phyloP scores from a whole-genome alignment of 2,888 invertebrate genomes.

The Diplazon laetatorius region DNA sequence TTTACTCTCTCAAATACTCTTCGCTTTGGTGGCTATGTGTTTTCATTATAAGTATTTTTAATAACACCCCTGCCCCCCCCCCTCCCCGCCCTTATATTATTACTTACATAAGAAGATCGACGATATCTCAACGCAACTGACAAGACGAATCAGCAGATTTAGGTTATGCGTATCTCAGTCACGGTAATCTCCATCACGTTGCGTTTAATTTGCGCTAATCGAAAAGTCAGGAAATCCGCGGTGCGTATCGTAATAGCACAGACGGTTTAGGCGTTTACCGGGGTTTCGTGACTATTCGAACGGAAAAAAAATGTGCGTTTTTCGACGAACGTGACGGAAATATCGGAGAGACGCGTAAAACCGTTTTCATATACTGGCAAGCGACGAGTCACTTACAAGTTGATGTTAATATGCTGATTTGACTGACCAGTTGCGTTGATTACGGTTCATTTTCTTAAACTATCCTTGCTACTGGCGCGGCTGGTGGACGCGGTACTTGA shows the following conservation, averaged over 20 bases:
- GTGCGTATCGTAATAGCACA: neutral
- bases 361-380: conserved; percentile 60
- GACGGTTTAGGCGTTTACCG: neutral
- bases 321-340: neutral
- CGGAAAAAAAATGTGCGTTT: neutral
- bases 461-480: conserved; percentile 81
- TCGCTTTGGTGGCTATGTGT: conserved; percentile 18
- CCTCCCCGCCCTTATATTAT: conserved; percentile 43
- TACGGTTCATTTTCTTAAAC: conserved; percentile 81
- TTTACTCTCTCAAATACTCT: conserved; percentile 30
- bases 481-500: conserved; percentile 80
- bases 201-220: conserved; percentile 12
- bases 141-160: conserved; percentile 77
- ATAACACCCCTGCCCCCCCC: conserved; percentile 11
- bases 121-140: conserved; percentile 78
- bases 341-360: conserved; percentile 32
- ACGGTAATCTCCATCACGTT: conserved; percentile 10
- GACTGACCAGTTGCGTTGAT: conserved; percentile 81
- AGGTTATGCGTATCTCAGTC: conserved; percentile 50
- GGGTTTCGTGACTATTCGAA: conserved; percentile 2
- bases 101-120: conserved; percentile 69
- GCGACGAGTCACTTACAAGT: conserved; percentile 73
- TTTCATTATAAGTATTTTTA: conserved; percentile 17
- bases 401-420: conserved; percentile 79
- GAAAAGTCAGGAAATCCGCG: conserved; percentile 16